Evolutionary conservation across 1,140 invertebrate species (phyloP).

Genomic region (Drosophila azteca): DNA sequence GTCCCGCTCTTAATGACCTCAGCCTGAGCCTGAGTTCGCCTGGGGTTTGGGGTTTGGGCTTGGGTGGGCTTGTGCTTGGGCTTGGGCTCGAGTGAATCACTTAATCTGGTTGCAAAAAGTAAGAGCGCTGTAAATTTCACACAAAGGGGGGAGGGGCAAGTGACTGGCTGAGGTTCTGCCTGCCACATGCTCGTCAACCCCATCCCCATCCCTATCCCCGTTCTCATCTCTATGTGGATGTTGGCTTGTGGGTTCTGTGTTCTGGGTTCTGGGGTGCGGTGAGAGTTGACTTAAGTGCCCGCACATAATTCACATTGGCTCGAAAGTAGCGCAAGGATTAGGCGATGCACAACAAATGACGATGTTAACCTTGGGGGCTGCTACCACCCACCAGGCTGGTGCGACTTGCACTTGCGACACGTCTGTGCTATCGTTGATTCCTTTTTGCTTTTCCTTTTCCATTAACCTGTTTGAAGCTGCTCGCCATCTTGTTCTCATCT

Average conservation of each 20-base stretch:
- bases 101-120: conserved; percentile 66
- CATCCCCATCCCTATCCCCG: no score
- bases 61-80: not conserved
- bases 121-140: conserved; percentile 57
- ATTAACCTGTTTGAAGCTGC: no score
- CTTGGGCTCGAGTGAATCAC: conserved; percentile 66
- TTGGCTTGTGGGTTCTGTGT: not conserved
- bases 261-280: conserved; percentile 14
- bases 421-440: no score
- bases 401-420: conserved; percentile 4
- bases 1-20: no score
- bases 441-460: no score
- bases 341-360: conserved; percentile 64
- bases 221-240: conserved; percentile 4
- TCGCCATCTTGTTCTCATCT: no score
- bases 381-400: no score
- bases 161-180: not conserved
- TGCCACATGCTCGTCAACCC: no score
- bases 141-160: conserved; percentile 8
- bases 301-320: conserved; percentile 68
- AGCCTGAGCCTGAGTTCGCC: no score
- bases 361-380: conserved; percentile 57
- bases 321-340: conserved; percentile 74
- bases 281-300: conserved; percentile 53
- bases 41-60: no score